These are phyloP conservation scores for Noctua pronuba DNA, from an alignment of 2,888 invertebrate species.

Conservation along the genomic window DNA sequence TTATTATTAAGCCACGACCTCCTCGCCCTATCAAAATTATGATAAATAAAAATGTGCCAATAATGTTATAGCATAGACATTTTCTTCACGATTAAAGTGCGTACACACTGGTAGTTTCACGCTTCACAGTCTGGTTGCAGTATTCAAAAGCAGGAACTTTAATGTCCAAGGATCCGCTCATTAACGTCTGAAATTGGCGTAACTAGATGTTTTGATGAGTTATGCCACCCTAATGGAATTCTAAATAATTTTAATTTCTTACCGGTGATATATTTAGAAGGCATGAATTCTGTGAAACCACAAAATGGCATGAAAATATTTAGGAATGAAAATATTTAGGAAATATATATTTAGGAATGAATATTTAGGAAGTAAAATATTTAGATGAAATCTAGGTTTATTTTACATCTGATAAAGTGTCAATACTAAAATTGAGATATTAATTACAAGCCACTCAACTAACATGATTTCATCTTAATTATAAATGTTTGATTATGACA, in stretches of 20 bases:
- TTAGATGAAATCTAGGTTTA: not conserved
- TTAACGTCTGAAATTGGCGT: conserved; percentile 62
- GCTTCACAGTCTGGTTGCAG: conserved; percentile 50
- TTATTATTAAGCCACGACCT: not conserved
- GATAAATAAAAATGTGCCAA: not conserved
- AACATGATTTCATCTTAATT: not conserved
- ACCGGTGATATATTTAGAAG: conserved; percentile 11
- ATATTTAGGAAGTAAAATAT: too few relatives aligned
- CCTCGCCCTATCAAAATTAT: not conserved
- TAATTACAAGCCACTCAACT: not conserved
- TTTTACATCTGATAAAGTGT: too few relatives aligned
- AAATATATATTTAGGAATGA: too few relatives aligned
- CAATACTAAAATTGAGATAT: not conserved
- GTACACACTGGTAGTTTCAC: conserved; percentile 33
- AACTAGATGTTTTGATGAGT: conserved; percentile 49
- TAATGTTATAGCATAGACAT: not conserved
- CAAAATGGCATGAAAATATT: too few relatives aligned
- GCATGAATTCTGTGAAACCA: too few relatives aligned
- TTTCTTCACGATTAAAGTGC: not conserved
- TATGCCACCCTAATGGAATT: conserved; percentile 40
- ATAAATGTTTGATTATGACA: conserved; percentile 8
- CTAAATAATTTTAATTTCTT: conserved; percentile 5
- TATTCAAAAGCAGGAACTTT: conserved; percentile 51
- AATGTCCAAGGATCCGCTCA: conserved; percentile 53
- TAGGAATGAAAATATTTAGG: too few relatives aligned